Evolutionary conservation across 2,113 vertebrate genomes (phyloP), one percentile per base, ranked within the genome.

Genomic region (Poicephalus meyeri): DNA sequence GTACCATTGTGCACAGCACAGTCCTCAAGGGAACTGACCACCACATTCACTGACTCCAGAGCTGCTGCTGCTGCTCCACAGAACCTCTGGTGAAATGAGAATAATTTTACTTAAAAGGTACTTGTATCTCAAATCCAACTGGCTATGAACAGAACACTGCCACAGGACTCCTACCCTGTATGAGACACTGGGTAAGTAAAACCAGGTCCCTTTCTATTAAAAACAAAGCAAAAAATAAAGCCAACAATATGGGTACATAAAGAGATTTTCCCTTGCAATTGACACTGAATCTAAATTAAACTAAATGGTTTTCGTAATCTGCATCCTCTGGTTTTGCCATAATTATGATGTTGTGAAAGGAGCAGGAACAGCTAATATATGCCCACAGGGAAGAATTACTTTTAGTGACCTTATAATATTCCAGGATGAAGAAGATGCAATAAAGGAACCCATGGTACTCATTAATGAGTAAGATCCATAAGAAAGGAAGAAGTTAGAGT

Each of bases 391-490:
- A 95, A 96, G 82, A 97, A 96, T 60, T 94, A 80, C 47, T 79
- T 95, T 86, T 88, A 95, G 79, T 85, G 86, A 93, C 76, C 90
- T 70, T 80, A 33, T 96, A 93, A 97, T 85, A 88, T 96, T 94
- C 77, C 37, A 78, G 93, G 76, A 90, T 81, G 73, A 90, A 76
- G 89, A 88, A 87, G 86, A 93, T 81, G 88, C 79, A 95, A 80
- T 91, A 86, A 97, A 73, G 76, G 29, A 94, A 90, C 46, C 42
- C 61, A 53, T 24, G 86, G 37, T 28, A 93, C 68, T 96, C 63
- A 41, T 79, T 96, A 94, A 94, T 68, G 66, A 97, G 47, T 80
- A 83, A 88, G 79, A 74, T 49, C 39, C 81, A 65, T 77, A 82
- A 61, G 88, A 90, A 92, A 79, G 64, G 26, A 94, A 53, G 73